phyloP scores from a whole-genome alignment of 2,888 invertebrate genomes.

The Oeneis ivallda region DNA sequence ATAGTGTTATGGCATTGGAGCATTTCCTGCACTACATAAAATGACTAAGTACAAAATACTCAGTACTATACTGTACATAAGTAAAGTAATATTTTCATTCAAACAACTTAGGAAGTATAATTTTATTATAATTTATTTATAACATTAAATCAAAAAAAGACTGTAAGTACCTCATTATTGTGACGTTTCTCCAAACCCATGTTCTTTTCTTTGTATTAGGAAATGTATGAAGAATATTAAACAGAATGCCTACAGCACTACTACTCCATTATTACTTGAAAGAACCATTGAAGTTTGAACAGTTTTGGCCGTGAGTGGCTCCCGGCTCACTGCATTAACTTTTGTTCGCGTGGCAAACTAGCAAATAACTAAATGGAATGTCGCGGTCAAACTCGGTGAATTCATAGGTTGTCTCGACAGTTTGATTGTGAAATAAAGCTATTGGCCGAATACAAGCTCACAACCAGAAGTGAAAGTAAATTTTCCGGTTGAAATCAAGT shows the following conservation, averaged over 20 bases:
- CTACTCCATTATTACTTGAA: slow-evolving; percentile 13
- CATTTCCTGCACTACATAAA: no score
- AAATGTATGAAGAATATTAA: slow-evolving; percentile 7
- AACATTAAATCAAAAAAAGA: slow-evolving; percentile 22
- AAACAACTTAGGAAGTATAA: no score
- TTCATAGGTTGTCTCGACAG: slow-evolving; percentile 31
- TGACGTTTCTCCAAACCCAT: slow-evolving; percentile 67
- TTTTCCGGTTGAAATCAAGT: slow-evolving; percentile 4
- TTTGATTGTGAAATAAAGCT: slow-evolving; percentile 21
- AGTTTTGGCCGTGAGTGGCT: no score
- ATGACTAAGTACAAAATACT: no score
- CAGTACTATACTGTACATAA: no score
- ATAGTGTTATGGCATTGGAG: no score
- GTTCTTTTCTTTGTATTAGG: slow-evolving; percentile 36
- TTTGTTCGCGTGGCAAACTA: slow-evolving; percentile 34
- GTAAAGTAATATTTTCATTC: no score
- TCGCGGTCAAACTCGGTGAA: slow-evolving; percentile 14
- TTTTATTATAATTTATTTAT: neutral
- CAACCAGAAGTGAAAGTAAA: slow-evolving; percentile 34
- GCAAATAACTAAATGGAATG: slow-evolving; percentile 14
- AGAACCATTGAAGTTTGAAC: neutral
- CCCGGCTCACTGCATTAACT: neutral
- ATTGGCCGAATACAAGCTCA: slow-evolving; percentile 26
- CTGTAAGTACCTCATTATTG: slow-evolving; percentile 51
- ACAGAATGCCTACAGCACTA: neutral